Conservation (phyloP, 2,113 vertebrate species). For the Capreolus pygargus region DNA sequence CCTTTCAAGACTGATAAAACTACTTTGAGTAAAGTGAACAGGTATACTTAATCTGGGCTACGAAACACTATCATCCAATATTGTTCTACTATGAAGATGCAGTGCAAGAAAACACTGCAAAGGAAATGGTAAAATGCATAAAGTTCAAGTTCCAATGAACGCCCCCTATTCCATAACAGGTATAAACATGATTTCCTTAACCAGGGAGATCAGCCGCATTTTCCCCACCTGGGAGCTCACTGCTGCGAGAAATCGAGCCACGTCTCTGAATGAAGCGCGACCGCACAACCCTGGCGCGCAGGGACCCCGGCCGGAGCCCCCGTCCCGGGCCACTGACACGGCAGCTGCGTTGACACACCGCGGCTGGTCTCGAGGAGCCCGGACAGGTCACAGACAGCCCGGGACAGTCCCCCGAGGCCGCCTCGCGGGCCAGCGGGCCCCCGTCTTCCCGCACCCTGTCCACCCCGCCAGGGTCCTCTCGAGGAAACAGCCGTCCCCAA, state of each 20-base stretch:
- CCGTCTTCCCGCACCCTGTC: neutral
- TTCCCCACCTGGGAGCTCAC: neutral
- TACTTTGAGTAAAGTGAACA: neutral
- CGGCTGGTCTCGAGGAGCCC: neutral
- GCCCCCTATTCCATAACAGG: slow-evolving; percentile 51
- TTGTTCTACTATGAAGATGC: neutral
- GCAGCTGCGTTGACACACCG: neutral
- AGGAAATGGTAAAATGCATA: neutral
- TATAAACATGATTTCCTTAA: slow-evolving; percentile 37
- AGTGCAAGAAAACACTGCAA: neutral
- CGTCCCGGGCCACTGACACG: neutral
- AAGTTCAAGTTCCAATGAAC: slow-evolving; percentile 35
- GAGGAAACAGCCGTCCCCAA: neutral
- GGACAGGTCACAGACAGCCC: neutral
- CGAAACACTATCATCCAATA: neutral
- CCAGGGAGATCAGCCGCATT: neutral
- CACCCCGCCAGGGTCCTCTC: neutral
- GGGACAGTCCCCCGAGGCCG: neutral
- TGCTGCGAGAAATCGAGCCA: neutral
- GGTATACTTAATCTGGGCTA: neutral
- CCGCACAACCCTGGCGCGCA: neutral
- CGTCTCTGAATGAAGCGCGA: neutral
- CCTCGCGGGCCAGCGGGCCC: neutral
- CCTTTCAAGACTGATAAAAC: neutral
- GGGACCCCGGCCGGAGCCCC: neutral